Evolutionary conservation across 2,113 vertebrate species (phyloP).

Genomic region (Calidris pygmaea): DNA sequence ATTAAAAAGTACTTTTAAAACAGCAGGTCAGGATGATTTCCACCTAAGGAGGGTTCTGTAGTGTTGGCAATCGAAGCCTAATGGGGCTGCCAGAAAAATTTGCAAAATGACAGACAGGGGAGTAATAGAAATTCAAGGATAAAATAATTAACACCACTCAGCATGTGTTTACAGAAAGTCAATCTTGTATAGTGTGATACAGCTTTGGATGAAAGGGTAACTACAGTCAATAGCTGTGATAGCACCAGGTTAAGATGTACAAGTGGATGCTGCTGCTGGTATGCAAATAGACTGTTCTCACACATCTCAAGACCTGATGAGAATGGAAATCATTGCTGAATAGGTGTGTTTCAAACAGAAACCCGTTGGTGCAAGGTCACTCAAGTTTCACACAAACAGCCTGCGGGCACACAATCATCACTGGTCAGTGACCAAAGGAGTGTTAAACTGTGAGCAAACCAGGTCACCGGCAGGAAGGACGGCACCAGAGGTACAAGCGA

Average conservation of each 20-base stretch:
- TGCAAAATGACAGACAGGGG: not conserved
- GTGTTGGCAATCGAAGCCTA: not conserved
- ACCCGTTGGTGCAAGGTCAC: not conserved
- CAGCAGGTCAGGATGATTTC: not conserved
- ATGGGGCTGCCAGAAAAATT: not conserved
- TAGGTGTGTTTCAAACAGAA: not conserved
- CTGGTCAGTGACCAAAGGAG: not conserved
- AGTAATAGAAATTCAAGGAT: not conserved
- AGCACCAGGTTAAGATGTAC: not conserved
- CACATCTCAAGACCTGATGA: not conserved
- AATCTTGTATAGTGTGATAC: not conserved
- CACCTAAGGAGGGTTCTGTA: not conserved
- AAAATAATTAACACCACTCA: not conserved
- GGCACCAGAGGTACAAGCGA: not conserved
- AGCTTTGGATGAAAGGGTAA: not conserved
- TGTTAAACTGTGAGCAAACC: not conserved
- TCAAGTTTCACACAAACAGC: not conserved
- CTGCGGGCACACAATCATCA: not conserved
- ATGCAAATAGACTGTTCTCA: not conserved
- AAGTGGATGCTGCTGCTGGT: not conserved
- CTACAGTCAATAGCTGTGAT: not conserved
- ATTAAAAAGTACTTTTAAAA: not conserved
- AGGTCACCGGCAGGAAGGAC: not conserved
- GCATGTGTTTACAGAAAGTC: not conserved
- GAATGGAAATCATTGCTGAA: not conserved